These are phyloP conservation scores for Eristalis arbustorum DNA, from an alignment of 2,888 invertebrate genomes.

Conservation along the genomic window DNA sequence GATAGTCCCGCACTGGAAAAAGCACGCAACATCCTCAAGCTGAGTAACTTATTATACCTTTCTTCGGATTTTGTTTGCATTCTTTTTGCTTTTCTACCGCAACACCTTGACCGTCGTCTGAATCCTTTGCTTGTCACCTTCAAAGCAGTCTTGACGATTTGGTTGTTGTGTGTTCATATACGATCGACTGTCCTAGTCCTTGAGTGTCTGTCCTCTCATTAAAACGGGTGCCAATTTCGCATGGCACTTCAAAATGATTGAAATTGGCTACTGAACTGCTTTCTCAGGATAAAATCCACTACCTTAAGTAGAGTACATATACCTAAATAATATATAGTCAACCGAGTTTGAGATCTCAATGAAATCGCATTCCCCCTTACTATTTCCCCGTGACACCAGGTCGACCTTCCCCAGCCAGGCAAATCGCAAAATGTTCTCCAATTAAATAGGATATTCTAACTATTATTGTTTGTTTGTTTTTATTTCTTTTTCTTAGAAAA, in stretches of 20 bases:
- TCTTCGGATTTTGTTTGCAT: not conserved
- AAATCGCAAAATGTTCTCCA: not conserved
- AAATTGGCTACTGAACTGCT: not conserved
- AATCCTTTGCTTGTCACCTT: not conserved
- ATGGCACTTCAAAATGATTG: too few species aligned
- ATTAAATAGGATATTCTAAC: not conserved
- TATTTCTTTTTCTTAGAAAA: not conserved
- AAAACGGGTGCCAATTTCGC: too few species aligned
- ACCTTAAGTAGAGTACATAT: not conserved
- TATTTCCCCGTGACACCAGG: not conserved
- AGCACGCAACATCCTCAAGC: not conserved
- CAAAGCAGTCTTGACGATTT: too few species aligned
- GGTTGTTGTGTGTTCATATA: not conserved
- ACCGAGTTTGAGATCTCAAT: not conserved
- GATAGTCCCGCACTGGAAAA: not conserved
- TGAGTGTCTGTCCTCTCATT: too few species aligned
- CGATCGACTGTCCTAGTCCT: too few species aligned
- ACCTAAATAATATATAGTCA: not conserved
- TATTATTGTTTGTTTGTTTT: not conserved
- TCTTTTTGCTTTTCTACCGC: not conserved
- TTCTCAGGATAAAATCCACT: not conserved
- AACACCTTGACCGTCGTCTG: not conserved
- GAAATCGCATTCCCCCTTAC: not conserved
- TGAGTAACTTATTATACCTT: not conserved
- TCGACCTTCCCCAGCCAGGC: not conserved